Conservation (phyloP, 2,888 invertebrate genomes). For the Zhuqinia jingwanae region DNA sequence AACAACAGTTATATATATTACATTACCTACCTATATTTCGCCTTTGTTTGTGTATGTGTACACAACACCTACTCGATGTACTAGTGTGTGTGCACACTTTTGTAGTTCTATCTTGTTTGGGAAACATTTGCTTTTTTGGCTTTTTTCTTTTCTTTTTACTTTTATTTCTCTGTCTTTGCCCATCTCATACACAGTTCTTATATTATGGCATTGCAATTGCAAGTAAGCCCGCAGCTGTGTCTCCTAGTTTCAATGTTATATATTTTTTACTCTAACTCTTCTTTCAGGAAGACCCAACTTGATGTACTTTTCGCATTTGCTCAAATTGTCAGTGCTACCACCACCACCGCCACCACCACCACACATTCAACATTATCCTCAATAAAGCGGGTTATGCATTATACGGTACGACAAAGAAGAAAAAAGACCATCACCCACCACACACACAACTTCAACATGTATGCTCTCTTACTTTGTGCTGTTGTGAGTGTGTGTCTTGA, state of each 20-base stretch:
- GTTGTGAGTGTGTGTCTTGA: no score
- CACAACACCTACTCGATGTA: neutral
- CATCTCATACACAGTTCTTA: no score
- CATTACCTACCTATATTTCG: neutral
- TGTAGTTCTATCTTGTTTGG: neutral
- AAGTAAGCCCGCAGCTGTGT: neutral
- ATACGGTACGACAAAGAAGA: neutral
- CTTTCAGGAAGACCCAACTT: neutral
- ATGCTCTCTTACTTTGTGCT: neutral
- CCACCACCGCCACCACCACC: constrained; percentile 1
- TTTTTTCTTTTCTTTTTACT: neutral
- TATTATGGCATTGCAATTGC: neutral
- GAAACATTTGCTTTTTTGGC: constrained; percentile 20
- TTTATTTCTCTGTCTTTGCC: constrained; percentile 3
- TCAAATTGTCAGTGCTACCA: constrained; percentile 32
- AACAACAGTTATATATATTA: neutral
- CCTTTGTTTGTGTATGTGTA: neutral
- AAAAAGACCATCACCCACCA: constrained; percentile 28
- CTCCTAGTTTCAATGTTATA: constrained; percentile 24
- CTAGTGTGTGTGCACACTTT: neutral
- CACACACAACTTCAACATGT: constrained; percentile 8
- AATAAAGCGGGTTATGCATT: neutral
- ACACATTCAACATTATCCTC: neutral
- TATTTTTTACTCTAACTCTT: neutral
- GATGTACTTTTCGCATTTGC: constrained; percentile 18